These are phyloP conservation scores for Caenorhabditis elegans DNA, from an alignment of 1,140 invertebrate species.

Conservation along the genomic window WBcel235 BX284602.5:12856001-12856500, in stretches of 20 bases:
- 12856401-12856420: too few species aligned
- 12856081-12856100: not conserved
- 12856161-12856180: not conserved
- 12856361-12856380: too few species aligned
- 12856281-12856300: not conserved
- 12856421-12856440: too few species aligned
- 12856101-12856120: not conserved
- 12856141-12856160: not conserved
- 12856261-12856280: not conserved
- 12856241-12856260: too few species aligned
- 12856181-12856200: not conserved
- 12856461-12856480: too few species aligned
- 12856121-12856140: not conserved
- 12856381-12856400: too few species aligned
- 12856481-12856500: too few species aligned
- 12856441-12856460: too few species aligned
- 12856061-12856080: not conserved
- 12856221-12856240: not conserved
- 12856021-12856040: too few species aligned
- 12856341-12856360: not conserved
- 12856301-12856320: constrained; percentile 41
- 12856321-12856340: constrained; percentile 45
- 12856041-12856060: too few species aligned
- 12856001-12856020: too few species aligned
- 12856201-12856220: not conserved